Evolutionary conservation across 2,797 vertebrate genomes (phyloP).

Genomic region (Paguma larvata): DNA sequence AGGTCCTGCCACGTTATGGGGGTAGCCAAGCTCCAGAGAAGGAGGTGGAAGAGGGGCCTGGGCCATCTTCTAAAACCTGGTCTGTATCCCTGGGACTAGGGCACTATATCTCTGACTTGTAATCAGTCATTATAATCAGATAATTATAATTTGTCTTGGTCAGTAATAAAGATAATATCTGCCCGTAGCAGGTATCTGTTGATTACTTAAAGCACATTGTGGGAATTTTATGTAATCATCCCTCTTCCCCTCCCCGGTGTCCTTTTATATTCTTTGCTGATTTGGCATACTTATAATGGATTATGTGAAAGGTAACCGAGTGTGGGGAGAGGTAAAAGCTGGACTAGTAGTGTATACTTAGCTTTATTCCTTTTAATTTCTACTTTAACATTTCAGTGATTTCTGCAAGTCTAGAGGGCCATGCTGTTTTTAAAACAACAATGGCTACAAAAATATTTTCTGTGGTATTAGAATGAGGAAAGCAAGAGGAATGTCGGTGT

Average conservation of each 20-base stretch:
- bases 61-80: neutral
- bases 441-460: neutral
- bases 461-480: neutral
- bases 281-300: neutral
- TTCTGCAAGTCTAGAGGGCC: neutral
- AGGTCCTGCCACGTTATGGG: neutral
- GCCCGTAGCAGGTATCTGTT: neutral
- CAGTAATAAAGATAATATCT: slow-evolving; percentile 11
- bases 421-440: slow-evolving; percentile 25
- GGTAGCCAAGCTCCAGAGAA: neutral
- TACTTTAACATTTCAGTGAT: neutral
- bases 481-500: neutral
- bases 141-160: neutral
- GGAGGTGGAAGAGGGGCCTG: no score
- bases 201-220: neutral
- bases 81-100: neutral
- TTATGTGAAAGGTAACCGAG: neutral
- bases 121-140: neutral
- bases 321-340: neutral
- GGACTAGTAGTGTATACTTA: neutral
- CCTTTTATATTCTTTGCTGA: slow-evolving; percentile 31
- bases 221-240: neutral
- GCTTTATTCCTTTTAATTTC: slow-evolving; percentile 30
- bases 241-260: neutral
- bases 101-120: neutral